A percentile compares a stretch with the other conserved stretches of the same genome.
phyloP scores from a whole-genome alignment of 1,140 invertebrate species.

The Melanaphis sacchari region DNA sequence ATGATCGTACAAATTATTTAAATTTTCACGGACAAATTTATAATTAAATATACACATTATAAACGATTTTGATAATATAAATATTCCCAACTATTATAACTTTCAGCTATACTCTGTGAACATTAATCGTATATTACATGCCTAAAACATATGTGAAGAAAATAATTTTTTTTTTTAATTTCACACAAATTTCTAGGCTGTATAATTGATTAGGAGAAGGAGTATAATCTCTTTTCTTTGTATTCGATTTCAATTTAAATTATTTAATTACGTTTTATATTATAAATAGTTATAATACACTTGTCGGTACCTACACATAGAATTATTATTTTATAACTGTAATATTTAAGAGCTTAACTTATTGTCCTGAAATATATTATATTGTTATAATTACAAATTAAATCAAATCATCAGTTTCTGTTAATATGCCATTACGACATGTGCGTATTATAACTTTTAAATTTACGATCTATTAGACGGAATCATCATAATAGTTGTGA shows the following conservation, averaged over 20 bases:
- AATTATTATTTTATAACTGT: background rate
- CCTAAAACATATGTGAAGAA: background rate
- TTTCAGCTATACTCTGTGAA: background rate
- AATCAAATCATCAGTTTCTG: background rate
- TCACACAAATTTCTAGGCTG: background rate
- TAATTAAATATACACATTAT: background rate
- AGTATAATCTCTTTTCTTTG: background rate
- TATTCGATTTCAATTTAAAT: background rate
- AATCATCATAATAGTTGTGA: background rate
- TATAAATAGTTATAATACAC: background rate
- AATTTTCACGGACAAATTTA: background rate
- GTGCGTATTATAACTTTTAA: background rate
- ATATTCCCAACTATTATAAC: background rate
- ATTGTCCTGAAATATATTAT: background rate
- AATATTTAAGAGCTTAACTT: background rate
- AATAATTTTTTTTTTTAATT: background rate
- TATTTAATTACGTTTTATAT: background rate
- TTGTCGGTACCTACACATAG: background rate
- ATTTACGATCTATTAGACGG: background rate
- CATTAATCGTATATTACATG: background rate
- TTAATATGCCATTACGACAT: background rate
- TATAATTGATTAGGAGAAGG: too few species aligned
- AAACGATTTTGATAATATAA: background rate
- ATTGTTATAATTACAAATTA: background rate
- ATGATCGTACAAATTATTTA: background rate